Percentiles rank a stretch among this genome's conserved stretches.
Conservation (phyloP, 2,797 vertebrate species). For the Aplochiton taeniatus region DNA sequence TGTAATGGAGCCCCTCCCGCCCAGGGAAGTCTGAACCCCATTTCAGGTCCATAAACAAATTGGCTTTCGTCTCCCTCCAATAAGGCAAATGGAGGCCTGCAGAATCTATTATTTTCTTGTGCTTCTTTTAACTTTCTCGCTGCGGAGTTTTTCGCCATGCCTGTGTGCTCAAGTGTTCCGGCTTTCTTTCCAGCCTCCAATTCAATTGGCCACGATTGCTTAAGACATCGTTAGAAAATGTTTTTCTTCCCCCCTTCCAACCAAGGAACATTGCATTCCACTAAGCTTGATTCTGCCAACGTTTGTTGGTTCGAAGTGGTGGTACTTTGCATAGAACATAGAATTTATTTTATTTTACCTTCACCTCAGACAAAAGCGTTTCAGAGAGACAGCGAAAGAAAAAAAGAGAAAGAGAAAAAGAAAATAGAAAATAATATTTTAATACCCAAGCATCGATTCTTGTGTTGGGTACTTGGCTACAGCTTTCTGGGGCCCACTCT, state of each 20-base stretch:
- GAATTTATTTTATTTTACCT: constrained; percentile 50
- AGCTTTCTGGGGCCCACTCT: constrained; percentile 67
- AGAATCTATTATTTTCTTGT: constrained; percentile 68
- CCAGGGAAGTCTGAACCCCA: constrained; percentile 65
- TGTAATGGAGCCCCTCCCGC: constrained; percentile 62
- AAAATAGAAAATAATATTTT: constrained; percentile 33
- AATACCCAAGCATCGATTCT: constrained; percentile 64
- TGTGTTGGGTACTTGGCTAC: constrained; percentile 61
- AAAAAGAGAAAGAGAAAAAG: constrained; percentile 20
- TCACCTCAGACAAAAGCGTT: constrained; percentile 47
- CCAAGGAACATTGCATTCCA: constrained; percentile 37
- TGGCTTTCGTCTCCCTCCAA: constrained; percentile 52
- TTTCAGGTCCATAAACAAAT: constrained; percentile 71
- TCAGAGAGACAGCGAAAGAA: constrained; percentile 26
- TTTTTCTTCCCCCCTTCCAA: constrained; percentile 29
- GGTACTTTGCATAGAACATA: constrained; percentile 37
- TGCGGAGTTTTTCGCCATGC: constrained; percentile 46
- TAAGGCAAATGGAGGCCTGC: constrained; percentile 62
- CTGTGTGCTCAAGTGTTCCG: constrained; percentile 37
- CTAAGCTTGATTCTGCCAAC: constrained; percentile 55
- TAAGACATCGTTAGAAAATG: constrained; percentile 64
- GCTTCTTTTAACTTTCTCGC: constrained; percentile 44
- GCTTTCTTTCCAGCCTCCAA: constrained; percentile 48
- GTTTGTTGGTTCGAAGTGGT: constrained; percentile 27
- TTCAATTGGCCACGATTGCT: constrained; percentile 61